phyloP scores from a whole-genome alignment of 1,140 invertebrate genomes.

The Trichonephila clavipes region DNA sequence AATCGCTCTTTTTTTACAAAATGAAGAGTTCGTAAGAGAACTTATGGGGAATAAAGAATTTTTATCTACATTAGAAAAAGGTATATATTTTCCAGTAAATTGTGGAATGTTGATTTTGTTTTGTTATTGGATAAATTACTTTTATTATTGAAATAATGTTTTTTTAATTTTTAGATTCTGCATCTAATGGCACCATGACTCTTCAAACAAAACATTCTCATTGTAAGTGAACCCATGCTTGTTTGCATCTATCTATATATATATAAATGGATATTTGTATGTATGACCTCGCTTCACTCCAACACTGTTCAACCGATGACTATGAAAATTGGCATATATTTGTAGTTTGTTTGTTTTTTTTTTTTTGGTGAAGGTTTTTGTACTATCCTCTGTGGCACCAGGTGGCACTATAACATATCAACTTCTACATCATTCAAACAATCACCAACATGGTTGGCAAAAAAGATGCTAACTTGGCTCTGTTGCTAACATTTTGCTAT shows the following conservation, averaged over 20 bases:
- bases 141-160: background rate
- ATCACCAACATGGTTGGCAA: no score
- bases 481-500: no score
- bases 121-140: background rate
- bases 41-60: constrained; percentile 94
- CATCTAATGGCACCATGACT: constrained; percentile 31
- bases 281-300: no score
- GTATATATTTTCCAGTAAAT: background rate
- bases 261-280: background rate
- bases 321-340: no score
- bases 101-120: no score
- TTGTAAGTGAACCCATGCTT: background rate
- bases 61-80: constrained; percentile 89
- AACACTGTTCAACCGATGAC: no score
- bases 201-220: constrained; percentile 23
- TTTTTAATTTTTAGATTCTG: constrained; percentile 41
- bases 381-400: no score
- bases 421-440: no score
- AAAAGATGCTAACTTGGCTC: no score
- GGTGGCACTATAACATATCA: no score
- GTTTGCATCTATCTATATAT: background rate
- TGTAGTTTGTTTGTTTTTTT: no score
- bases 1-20: constrained; percentile 93
- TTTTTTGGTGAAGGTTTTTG: no score
- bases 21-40: constrained; percentile 95